Conservation (phyloP, 1,140 invertebrate species). For the Acromyrmex charruanus region DNA sequence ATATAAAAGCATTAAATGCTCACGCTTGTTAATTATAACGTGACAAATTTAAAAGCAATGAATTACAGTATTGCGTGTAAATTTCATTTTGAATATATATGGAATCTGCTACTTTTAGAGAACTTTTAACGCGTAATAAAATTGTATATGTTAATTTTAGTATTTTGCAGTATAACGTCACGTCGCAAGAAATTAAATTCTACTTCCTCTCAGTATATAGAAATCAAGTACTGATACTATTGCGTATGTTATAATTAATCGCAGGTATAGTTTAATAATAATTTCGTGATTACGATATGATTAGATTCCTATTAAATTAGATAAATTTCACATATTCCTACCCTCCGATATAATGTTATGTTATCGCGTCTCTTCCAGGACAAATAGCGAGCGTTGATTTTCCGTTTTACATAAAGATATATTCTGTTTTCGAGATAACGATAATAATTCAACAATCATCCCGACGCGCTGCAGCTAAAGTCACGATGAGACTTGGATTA, state of each 20-base stretch:
- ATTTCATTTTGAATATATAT: background rate
- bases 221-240: constrained; percentile 9
- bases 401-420: constrained; percentile 7
- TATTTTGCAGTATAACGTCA: background rate
- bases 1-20: background rate
- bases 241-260: constrained; percentile 9
- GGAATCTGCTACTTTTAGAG: background rate
- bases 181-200: background rate
- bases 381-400: background rate
- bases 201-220: background rate
- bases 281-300: background rate
- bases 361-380: constrained; percentile 20
- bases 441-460: constrained; percentile 42
- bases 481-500: constrained; percentile 45
- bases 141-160: background rate
- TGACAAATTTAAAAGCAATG: background rate
- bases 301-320: background rate
- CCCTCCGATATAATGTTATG: background rate
- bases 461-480: constrained; percentile 27
- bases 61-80: background rate
- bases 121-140: constrained; percentile 2
- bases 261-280: background rate
- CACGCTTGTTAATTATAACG: background rate
- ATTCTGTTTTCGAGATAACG: constrained; percentile 34
- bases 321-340: background rate